Evolutionary conservation across 2,888 invertebrate species (phyloP).

Genomic region (Tachina lurida): DNA sequence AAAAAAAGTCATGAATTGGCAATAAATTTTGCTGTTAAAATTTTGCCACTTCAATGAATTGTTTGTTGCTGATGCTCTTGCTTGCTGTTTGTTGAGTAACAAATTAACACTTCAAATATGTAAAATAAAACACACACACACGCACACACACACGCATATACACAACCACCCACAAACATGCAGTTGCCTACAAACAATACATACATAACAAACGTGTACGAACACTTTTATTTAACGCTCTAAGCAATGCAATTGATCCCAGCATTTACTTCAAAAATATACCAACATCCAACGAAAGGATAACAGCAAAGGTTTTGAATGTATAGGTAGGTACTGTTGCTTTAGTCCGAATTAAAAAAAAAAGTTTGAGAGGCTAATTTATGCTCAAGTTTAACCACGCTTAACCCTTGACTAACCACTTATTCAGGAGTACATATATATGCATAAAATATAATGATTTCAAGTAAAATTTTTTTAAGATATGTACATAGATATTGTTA

Average conservation of each 20-base stretch:
- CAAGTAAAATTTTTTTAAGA: too few species aligned
- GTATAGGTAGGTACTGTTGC: too few species aligned
- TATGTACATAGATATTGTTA: too few species aligned
- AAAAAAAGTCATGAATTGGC: slow-evolving; percentile 64
- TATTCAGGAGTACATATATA: too few species aligned
- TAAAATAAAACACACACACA: neutral
- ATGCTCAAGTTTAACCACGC: too few species aligned
- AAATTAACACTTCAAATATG: slow-evolving; percentile 68
- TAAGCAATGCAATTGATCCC: neutral
- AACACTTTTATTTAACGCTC: neutral
- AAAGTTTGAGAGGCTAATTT: too few species aligned
- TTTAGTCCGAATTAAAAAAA: too few species aligned
- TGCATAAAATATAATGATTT: too few species aligned
- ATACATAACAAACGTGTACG: neutral
- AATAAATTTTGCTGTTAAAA: slow-evolving; percentile 57
- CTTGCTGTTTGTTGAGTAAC: slow-evolving; percentile 51
- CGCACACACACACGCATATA: neutral
- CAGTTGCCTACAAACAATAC: neutral
- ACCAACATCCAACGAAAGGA: too few species aligned
- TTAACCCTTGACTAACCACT: too few species aligned
- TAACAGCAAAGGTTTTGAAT: too few species aligned
- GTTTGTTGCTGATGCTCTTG: slow-evolving; percentile 47
- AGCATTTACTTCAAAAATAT: neutral
- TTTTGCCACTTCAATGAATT: slow-evolving; percentile 62
- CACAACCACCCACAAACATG: neutral